Conservation (phyloP, 2,113 vertebrate species). For the Phaetusa simplex region DNA sequence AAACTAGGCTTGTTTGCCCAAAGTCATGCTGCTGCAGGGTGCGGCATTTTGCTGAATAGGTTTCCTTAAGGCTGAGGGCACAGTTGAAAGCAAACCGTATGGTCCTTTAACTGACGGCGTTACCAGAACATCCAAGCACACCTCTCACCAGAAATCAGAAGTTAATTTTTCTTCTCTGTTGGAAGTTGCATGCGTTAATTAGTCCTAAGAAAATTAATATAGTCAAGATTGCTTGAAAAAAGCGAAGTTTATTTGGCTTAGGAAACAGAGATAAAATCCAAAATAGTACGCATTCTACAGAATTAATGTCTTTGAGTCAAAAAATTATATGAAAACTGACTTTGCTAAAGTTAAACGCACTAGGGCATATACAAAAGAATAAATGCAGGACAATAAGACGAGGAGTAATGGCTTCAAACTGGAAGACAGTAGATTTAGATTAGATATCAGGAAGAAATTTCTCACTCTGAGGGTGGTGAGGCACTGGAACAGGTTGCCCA, state of each 20-base stretch:
- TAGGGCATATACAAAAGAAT: not conserved
- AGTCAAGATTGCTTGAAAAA: not conserved
- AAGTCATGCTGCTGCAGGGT: not conserved
- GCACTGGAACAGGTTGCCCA: too few species aligned
- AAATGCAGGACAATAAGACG: not conserved
- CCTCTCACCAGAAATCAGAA: constrained; percentile 36
- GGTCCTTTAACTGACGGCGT: not conserved
- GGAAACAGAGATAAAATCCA: not conserved
- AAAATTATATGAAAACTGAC: not conserved
- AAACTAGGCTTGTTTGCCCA: not conserved
- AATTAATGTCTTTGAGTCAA: not conserved
- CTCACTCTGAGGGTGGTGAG: too few species aligned
- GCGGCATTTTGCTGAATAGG: not conserved
- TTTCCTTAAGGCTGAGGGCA: not conserved
- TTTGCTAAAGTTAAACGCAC: not conserved
- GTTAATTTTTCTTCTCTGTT: constrained; percentile 43
- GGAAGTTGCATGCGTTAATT: constrained; percentile 20
- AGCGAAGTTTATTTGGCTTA: not conserved
- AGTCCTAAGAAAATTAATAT: constrained; percentile 5
- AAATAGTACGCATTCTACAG: not conserved
- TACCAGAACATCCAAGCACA: not conserved
- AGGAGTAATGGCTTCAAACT: too few species aligned
- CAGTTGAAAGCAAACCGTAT: not conserved
- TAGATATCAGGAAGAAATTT: too few species aligned
- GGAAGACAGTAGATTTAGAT: too few species aligned